phyloP scores from a whole-genome alignment of 2,888 invertebrate genomes.

The Drosophila niveifrons region DNA sequence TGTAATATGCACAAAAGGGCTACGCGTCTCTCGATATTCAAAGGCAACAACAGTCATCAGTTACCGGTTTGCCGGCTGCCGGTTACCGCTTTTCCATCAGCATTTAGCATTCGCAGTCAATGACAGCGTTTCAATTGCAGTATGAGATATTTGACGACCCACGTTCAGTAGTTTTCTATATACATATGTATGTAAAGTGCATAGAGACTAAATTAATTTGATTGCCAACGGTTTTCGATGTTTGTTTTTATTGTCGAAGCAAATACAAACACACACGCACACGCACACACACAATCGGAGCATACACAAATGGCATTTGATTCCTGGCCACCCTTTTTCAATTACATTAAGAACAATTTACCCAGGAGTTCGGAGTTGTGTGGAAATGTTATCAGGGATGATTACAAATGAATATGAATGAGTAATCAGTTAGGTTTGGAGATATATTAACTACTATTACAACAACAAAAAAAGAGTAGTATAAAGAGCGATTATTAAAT shows the following conservation, averaged over 20 bases:
- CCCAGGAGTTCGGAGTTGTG: slow-evolving; percentile 13
- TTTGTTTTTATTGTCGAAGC: slow-evolving; percentile 36
- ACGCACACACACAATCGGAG: slow-evolving; percentile 21
- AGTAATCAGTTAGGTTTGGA: neutral
- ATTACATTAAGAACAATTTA: slow-evolving; percentile 54
- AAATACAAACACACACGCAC: slow-evolving; percentile 28
- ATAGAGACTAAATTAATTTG: slow-evolving; percentile 68
- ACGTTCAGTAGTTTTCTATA: neutral
- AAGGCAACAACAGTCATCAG: slow-evolving; percentile 23
- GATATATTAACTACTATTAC: neutral
- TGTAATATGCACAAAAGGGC: slow-evolving; percentile 24
- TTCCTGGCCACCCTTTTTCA: slow-evolving; percentile 45
- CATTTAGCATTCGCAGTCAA: neutral
- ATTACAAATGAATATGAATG: slow-evolving; percentile 8
- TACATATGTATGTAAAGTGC: slow-evolving; percentile 39
- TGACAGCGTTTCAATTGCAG: slow-evolving; percentile 7
- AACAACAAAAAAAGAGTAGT: neutral
- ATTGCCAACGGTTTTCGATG: slow-evolving; percentile 46
- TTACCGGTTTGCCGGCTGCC: slow-evolving; percentile 1
- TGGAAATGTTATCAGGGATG: slow-evolving; percentile 20
- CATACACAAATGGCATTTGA: slow-evolving; percentile 32
- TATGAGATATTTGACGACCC: slow-evolving; percentile 6
- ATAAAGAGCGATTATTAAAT: slow-evolving; percentile 4
- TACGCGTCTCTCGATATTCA: slow-evolving; percentile 7
- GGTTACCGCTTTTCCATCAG: neutral